Percentiles rank a stretch among this genome's conserved stretches.
Conservation (phyloP, 2,888 invertebrate genomes). For the Catocala nupta region DNA sequence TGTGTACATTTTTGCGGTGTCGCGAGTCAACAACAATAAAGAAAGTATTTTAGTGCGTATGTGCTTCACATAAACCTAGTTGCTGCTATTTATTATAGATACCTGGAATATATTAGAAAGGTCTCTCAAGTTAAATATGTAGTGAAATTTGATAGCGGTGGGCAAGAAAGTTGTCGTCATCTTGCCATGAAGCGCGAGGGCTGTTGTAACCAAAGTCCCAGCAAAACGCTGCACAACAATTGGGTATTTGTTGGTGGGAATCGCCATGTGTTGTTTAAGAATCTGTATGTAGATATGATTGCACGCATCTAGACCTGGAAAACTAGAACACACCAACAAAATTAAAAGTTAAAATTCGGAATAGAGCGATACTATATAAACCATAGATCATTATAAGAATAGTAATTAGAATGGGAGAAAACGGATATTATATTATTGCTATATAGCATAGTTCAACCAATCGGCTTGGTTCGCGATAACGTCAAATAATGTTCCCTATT, state of each 20-base stretch:
- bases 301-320: conserved; percentile 94
- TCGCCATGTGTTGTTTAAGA: conserved; percentile 91
- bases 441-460: too few relatives aligned
- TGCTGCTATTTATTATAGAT: conserved; percentile 23
- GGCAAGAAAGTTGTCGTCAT: conserved; percentile 93
- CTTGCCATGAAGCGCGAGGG: conserved; percentile 92
- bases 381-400: too few relatives aligned
- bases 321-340: conserved; percentile 83
- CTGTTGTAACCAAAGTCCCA: conserved; percentile 89
- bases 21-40: too few relatives aligned
- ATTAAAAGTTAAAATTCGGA: not conserved
- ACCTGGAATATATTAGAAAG: conserved; percentile 98
- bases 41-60: too few relatives aligned
- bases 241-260: conserved; percentile 90
- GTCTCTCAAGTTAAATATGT: conserved; percentile 96
- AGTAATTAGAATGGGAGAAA: too few relatives aligned
- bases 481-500: too few relatives aligned
- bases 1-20: too few relatives aligned
- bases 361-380: too few relatives aligned
- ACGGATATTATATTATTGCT: too few relatives aligned
- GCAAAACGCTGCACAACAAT: conserved; percentile 87
- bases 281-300: conserved; percentile 95
- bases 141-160: conserved; percentile 98
- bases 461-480: too few relatives aligned
- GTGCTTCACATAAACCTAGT: too few relatives aligned